These are phyloP conservation scores for Petrosia ficiformis DNA, from an alignment of 37 sponge, comb jelly and placozoan species.

Conservation along the genomic window DNA sequence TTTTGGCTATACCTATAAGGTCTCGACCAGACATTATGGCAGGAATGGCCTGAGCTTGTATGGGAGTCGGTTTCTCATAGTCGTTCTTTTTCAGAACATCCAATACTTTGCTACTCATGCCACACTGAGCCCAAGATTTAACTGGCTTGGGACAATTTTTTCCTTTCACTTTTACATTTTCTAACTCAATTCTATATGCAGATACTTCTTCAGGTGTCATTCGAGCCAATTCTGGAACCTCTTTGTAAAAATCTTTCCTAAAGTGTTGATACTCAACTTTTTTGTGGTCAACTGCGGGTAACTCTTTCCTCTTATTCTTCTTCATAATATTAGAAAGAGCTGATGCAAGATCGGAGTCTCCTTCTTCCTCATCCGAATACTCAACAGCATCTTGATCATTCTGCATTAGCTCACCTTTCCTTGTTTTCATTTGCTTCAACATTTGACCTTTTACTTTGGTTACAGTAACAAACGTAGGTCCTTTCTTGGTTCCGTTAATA, in stretches of 20 bases:
- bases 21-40: slow-evolving; percentile 96
- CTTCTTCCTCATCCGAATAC: slow-evolving; percentile 88
- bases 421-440: not conserved
- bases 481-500: not conserved
- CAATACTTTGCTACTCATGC: slow-evolving; percentile 66
- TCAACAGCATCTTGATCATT: slow-evolving; percentile 91
- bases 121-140: slow-evolving; percentile 94
- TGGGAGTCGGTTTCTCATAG: slow-evolving; percentile 94
- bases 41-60: slow-evolving; percentile 96
- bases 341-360: slow-evolving; percentile 63
- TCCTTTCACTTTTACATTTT: slow-evolving; percentile 87
- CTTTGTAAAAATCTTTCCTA: slow-evolving; percentile 91
- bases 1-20: slow-evolving; percentile 94
- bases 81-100: slow-evolving; percentile 81
- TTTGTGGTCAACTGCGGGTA: slow-evolving; percentile 84
- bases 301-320: slow-evolving; percentile 84
- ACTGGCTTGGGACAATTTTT: slow-evolving; percentile 95
- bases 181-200: slow-evolving; percentile 61
- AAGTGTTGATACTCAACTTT: slow-evolving; percentile 77
- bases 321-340: slow-evolving; percentile 61
- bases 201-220: slow-evolving; percentile 90
- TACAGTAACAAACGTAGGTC: slow-evolving; percentile 29
- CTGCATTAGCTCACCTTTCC: slow-evolving; percentile 89
- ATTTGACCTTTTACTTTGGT: slow-evolving; percentile 32
- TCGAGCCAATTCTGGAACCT: slow-evolving; percentile 93